Evolutionary conservation across 2,888 invertebrate genomes (phyloP).

Genomic region (Spisula solida): DNA sequence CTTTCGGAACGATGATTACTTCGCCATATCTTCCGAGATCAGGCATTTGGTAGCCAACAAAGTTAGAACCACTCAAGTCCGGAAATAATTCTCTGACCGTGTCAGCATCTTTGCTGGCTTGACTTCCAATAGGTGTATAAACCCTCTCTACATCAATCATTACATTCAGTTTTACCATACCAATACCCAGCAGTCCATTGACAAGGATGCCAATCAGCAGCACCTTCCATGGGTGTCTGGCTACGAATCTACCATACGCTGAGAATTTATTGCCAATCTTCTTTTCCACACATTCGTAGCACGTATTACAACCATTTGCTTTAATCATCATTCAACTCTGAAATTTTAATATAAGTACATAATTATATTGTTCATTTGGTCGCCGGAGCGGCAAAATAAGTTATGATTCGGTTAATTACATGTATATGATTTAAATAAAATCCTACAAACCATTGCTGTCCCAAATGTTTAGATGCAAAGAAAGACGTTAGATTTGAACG

Average conservation of each 20-base stretch:
- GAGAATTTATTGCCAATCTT: conserved; percentile 43
- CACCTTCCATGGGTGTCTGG: conserved; percentile 51
- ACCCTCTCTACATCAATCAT: conserved; percentile 48
- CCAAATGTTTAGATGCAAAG: too few relatives aligned
- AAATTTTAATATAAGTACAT: too few relatives aligned
- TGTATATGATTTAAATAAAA: too few relatives aligned
- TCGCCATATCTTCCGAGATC: conserved; percentile 58
- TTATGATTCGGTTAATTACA: too few relatives aligned
- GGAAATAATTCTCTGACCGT: conserved; percentile 62
- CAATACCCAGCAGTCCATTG: conserved; percentile 38
- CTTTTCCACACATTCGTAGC: conserved; percentile 35
- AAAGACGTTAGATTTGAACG: too few relatives aligned
- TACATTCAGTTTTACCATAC: conserved; percentile 38
- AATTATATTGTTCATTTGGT: too few relatives aligned
- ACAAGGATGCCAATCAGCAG: conserved; percentile 23
- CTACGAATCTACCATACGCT: conserved; percentile 50
- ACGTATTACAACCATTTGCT: background rate
- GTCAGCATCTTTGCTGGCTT: conserved; percentile 72
- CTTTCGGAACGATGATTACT: conserved; percentile 57
- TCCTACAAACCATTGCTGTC: too few relatives aligned
- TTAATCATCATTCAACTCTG: background rate
- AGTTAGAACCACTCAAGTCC: conserved; percentile 60
- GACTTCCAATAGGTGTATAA: conserved; percentile 61
- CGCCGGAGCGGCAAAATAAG: too few relatives aligned
- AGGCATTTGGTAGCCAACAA: conserved; percentile 52